A percentile compares a stretch with the other conserved stretches of the same genome.
Conservation (phyloP, 2,797 vertebrate genomes). For the Sebastiscus tertius region DNA sequence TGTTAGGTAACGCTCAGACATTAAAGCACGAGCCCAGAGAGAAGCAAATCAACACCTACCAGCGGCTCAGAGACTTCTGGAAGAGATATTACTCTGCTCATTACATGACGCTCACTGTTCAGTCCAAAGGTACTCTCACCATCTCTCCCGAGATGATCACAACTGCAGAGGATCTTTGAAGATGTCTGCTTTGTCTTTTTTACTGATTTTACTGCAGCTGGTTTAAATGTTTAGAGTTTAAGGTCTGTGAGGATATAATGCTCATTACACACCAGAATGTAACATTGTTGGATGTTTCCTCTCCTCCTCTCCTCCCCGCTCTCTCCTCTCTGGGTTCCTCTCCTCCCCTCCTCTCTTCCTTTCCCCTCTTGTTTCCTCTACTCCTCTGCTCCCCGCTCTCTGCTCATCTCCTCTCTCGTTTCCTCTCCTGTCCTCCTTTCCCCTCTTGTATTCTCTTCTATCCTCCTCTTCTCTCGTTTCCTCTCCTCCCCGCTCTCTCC, state of each 20-base stretch:
- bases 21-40: constrained; percentile 91
- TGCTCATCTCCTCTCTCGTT: not conserved
- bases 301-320: not conserved
- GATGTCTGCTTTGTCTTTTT: not conserved
- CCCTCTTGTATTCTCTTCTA: not conserved
- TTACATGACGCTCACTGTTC: constrained; percentile 95
- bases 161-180: not conserved
- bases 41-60: constrained; percentile 91
- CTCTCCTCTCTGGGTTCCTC: not conserved
- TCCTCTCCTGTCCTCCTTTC: not conserved
- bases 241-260: not conserved
- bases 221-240: not conserved
- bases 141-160: not conserved
- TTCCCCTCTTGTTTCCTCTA: not conserved
- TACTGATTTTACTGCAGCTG: not conserved
- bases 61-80: constrained; percentile 91
- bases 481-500: not conserved
- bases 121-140: constrained; percentile 89
- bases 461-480: not conserved
- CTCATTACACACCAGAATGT: not conserved
- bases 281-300: not conserved
- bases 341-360: not conserved
- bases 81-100: constrained; percentile 92
- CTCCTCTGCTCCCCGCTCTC: not conserved
- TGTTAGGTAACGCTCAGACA: constrained; percentile 92